Evolutionary conservation across 2,113 vertebrate species (phyloP), one percentile per base, ranked within the genome.

Genomic region (Sardina pilchardus): DNA sequence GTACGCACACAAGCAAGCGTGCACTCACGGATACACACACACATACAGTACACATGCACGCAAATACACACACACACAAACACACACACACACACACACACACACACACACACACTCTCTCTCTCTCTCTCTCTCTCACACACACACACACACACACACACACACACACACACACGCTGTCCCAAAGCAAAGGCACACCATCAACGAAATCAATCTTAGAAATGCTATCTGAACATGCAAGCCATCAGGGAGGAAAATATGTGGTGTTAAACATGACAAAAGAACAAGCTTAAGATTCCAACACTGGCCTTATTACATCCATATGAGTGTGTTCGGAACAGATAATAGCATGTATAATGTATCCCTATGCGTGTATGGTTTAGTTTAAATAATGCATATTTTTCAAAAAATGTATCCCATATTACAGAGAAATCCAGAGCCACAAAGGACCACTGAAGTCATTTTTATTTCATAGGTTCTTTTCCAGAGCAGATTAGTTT

Each of bases 401-500:
- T 36, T 30, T 34, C 30, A 34, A 78, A 17, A 78, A 12, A 39
- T 14, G 34, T 34, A 14, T 14, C 26, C 26, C 63, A 71, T 4
- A 71, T 71, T 71, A 14, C 59, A 1, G 21, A 5, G 59, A 63
- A 56, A 14, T 24, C 14, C 53, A 81, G 26, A 75, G 43, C 84
- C 78, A 56, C 17, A 42, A 84, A 78, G 14, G 39, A 78, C 14
- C 14, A 78, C 71, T 39, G 17, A 78, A 78, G 71, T 36, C 9
- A 34, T 78, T 78, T 78, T 78, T 78, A 78, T 78, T 78, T 78
- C 71, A 36, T 34, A 36, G 71, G 14, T 78, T 36, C 1, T 82
- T 80, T 84, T 87, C 71, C 4, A 19, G 86, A 88, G 43, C 21
- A 90, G 85, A 87, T 81, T 36, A 80, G 81, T 86, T 87, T 83